Evolutionary conservation across 1,140 invertebrate genomes (phyloP).

Genomic region (Coptotermes formosanus): DNA sequence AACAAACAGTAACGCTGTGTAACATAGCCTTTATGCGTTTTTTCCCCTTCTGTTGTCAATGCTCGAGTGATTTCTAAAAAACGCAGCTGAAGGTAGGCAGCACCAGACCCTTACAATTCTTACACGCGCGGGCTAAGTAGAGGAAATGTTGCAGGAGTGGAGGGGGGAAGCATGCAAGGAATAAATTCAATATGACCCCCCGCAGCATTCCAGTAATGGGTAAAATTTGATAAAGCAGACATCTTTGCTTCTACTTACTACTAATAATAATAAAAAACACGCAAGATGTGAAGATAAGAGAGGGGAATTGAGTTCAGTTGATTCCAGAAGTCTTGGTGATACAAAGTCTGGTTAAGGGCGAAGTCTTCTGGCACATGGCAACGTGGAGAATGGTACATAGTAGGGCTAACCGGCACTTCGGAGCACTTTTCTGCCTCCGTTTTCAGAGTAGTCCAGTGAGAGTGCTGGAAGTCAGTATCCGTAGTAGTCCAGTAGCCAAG

Average conservation of each 20-base stretch:
- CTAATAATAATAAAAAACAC: not conserved
- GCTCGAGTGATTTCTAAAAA: conserved; percentile 1
- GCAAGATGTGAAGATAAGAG: not conserved
- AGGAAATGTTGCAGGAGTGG: not conserved
- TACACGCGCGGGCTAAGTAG: not conserved
- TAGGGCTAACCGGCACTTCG: too few relatives aligned
- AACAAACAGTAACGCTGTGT: too few relatives aligned
- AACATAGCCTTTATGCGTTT: not conserved
- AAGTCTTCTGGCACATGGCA: too few relatives aligned
- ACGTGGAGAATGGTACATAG: too few relatives aligned
- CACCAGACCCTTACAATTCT: not conserved
- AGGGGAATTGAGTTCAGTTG: not conserved
- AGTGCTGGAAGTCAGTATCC: too few relatives aligned
- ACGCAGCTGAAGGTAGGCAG: not conserved
- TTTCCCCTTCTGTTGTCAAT: not conserved
- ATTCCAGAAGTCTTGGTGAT: not conserved
- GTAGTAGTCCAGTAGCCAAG: too few relatives aligned
- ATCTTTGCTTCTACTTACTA: not conserved
- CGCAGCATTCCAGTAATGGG: not conserved
- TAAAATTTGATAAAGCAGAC: conserved; percentile 14
- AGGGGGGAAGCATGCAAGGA: not conserved
- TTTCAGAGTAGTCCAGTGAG: too few relatives aligned
- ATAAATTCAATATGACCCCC: conserved; percentile 1
- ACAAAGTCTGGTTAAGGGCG: too few relatives aligned
- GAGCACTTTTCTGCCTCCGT: too few relatives aligned